These are phyloP conservation scores for Capitulum mitella DNA, from an alignment of 2,888 invertebrate genomes.

Conservation along the genomic window DNA sequence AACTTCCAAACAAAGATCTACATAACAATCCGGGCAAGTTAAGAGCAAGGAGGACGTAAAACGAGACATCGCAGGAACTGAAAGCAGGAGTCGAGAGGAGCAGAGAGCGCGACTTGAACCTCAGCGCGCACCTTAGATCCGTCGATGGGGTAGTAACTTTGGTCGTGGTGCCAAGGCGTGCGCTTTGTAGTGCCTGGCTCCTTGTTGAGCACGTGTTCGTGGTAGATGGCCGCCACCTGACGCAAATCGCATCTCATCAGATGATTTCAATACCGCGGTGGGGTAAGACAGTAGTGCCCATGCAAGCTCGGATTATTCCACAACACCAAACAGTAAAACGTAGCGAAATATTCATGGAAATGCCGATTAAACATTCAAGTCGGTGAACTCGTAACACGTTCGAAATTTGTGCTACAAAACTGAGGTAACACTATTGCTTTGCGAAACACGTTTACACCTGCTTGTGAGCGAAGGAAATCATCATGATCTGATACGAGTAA, in stretches of 20 bases:
- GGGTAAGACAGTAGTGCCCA: not conserved
- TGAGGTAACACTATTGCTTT: too few relatives aligned
- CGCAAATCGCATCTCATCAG: too few relatives aligned
- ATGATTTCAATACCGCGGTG: too few relatives aligned
- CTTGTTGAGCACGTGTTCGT: slow-evolving; percentile 41
- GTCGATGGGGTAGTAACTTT: slow-evolving; percentile 41
- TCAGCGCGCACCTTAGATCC: slow-evolving; percentile 32
- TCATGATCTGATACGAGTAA: too few relatives aligned
- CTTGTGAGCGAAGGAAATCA: too few relatives aligned
- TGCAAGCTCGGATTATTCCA: not conserved
- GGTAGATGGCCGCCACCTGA: slow-evolving; percentile 38
- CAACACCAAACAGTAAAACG: not conserved
- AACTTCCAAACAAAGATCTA: too few relatives aligned
- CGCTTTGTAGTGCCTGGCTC: slow-evolving; percentile 39
- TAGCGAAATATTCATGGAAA: too few relatives aligned
- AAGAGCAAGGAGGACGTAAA: not conserved
- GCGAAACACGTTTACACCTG: too few relatives aligned
- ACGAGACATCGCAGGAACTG: not conserved
- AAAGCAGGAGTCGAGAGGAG: not conserved
- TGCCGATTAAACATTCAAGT: too few relatives aligned
- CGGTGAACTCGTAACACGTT: too few relatives aligned
- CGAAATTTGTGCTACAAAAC: too few relatives aligned
- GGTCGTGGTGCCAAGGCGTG: slow-evolving; percentile 42
- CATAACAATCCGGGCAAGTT: too few relatives aligned
- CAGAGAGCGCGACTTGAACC: not conserved